A percentile compares a stretch with the other conserved stretches of the same genome.
Conservation (phyloP, 2,888 invertebrate species). For the Megastigmus dorsalis region DNA sequence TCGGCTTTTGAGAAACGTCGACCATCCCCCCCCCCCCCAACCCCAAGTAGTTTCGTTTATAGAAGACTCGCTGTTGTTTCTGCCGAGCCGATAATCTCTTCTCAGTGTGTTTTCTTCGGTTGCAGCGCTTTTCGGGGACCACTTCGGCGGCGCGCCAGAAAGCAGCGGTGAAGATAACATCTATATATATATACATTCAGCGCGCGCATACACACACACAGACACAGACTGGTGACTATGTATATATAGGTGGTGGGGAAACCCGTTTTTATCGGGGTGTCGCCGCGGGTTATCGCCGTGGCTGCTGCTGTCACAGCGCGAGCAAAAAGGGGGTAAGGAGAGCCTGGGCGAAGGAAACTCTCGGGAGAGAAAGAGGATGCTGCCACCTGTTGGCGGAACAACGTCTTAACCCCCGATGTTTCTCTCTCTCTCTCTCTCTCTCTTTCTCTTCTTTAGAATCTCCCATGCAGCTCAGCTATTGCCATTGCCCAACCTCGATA, state of each 20-base stretch:
- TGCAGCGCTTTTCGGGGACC: not conserved
- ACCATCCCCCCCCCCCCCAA: too few relatives aligned
- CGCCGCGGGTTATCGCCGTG: constrained; percentile 74
- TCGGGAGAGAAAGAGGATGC: constrained; percentile 63
- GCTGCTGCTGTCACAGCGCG: constrained; percentile 68
- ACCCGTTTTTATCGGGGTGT: constrained; percentile 73
- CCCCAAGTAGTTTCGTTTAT: constrained; percentile 43
- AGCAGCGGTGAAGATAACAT: too few relatives aligned
- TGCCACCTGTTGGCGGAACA: constrained; percentile 74
- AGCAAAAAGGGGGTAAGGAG: constrained; percentile 11
- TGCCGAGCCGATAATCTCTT: constrained; percentile 68
- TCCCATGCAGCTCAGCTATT: not conserved
- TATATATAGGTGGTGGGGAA: too few relatives aligned
- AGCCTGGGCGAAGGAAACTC: constrained; percentile 20
- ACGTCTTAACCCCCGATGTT: constrained; percentile 69
- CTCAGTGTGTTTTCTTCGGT: too few relatives aligned
- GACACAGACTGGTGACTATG: too few relatives aligned
- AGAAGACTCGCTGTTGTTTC: constrained; percentile 52
- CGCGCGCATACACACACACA: too few relatives aligned
- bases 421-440: constrained; percentile 2
- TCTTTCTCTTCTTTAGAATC: constrained; percentile 18
- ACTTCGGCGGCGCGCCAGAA: too few relatives aligned
- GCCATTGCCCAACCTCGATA: not conserved
- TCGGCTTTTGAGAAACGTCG: not conserved
- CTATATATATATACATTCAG: too few relatives aligned